phyloP scores from a whole-genome alignment of 64 coral and sea anemone genomes.

The Cladopsammia gracilis region DNA sequence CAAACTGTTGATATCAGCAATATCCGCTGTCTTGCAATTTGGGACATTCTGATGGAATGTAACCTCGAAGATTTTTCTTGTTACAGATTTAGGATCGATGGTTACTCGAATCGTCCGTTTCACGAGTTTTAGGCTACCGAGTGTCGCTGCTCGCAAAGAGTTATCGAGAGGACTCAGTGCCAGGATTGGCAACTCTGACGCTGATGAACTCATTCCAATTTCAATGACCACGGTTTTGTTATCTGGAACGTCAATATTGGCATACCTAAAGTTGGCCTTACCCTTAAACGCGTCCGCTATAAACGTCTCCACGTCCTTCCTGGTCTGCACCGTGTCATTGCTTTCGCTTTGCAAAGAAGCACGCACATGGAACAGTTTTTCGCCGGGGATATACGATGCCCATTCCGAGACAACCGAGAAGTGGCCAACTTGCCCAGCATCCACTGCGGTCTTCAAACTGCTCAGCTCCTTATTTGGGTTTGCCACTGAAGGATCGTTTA shows the following conservation, averaged over 20 bases:
- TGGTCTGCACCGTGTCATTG: not conserved
- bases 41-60: not conserved
- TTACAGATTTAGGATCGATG: slow-evolving; percentile 10
- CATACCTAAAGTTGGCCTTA: slow-evolving; percentile 12
- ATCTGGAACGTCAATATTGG: not conserved
- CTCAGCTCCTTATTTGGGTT: slow-evolving; percentile 6
- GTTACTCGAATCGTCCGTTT: not conserved
- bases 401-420: slow-evolving; percentile 25
- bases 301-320: not conserved
- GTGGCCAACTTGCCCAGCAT: not conserved
- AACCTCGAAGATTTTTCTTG: slow-evolving; percentile 29
- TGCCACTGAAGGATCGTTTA: not conserved
- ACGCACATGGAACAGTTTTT: not conserved
- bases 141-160: not conserved
- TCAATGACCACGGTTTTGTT: not conserved
- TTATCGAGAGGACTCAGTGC: not conserved
- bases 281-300: not conserved
- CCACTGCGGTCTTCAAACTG: not conserved
- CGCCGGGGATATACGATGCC: slow-evolving; percentile 31
- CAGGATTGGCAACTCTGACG: not conserved
- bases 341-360: not conserved
- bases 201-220: slow-evolving; percentile 16
- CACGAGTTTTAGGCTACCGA: not conserved
- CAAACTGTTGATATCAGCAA: not conserved
- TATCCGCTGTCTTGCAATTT: not conserved